Evolutionary conservation across 2,113 vertebrate species (phyloP).

Genomic region (Macaca mulatta): DNA sequence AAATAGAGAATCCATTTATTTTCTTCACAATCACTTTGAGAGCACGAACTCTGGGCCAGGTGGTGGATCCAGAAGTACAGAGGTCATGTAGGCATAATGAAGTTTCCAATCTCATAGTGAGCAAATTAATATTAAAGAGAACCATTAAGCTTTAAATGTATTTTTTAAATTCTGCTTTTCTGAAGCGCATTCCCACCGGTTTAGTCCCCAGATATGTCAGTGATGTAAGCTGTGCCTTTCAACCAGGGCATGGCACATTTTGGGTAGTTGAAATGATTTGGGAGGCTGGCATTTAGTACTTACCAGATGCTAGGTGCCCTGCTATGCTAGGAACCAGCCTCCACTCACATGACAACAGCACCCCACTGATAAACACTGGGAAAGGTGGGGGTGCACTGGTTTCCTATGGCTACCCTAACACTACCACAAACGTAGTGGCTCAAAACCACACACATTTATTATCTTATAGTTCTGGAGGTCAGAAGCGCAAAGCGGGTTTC

Average conservation of each 20-base stretch:
- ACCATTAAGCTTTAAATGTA: neutral
- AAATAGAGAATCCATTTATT: slow-evolving; percentile 35
- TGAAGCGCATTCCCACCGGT: neutral
- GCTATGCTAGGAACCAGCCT: neutral
- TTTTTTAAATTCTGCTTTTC: neutral
- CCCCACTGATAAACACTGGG: neutral
- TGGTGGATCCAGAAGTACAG: too few relatives aligned
- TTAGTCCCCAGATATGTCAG: neutral
- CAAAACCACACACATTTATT: neutral
- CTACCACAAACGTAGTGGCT: neutral
- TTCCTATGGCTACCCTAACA: neutral
- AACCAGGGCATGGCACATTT: neutral
- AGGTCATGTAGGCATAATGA: neutral
- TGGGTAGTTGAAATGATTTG: neutral
- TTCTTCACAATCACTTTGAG: neutral
- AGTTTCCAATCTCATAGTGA: neutral
- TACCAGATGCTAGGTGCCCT: neutral
- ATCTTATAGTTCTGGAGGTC: neutral
- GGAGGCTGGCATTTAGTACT: neutral
- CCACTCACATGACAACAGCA: neutral
- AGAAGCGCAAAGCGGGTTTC: neutral
- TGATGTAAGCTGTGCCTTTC: neutral
- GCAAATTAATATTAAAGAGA: neutral
- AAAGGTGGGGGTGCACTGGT: neutral
- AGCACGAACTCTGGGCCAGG: neutral